Evolutionary conservation across 2,888 invertebrate genomes (phyloP).

Genomic region (Eupithecia subfuscata): DNA sequence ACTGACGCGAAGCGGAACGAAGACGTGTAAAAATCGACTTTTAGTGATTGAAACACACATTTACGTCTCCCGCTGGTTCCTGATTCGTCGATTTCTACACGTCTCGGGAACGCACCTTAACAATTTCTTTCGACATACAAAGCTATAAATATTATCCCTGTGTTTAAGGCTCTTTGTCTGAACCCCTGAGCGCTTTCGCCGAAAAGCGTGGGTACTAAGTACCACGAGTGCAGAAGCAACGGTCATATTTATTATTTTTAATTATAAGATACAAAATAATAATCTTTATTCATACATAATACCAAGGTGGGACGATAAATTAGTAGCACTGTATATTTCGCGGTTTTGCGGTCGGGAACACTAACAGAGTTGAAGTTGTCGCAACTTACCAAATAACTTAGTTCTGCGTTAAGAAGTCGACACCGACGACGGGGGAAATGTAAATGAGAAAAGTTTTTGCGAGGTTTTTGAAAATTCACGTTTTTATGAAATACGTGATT

Average conservation of each 20-base stretch:
- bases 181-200: not conserved
- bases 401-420: slow-evolving; percentile 21
- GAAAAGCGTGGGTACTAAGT: not conserved
- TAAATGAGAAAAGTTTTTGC: slow-evolving; percentile 32
- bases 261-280: too few species aligned
- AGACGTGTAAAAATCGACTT: not conserved
- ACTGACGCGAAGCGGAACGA: not conserved
- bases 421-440: slow-evolving; percentile 13
- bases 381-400: slow-evolving; percentile 17
- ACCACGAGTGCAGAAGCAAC: too few species aligned
- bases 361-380: not conserved
- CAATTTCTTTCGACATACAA: not conserved
- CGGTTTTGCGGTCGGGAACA: slow-evolving; percentile 8
- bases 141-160: not conserved
- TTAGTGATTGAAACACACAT: not conserved
- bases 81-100: not conserved
- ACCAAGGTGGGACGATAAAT: not conserved
- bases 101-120: not conserved
- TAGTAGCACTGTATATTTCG: not conserved
- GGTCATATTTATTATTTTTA: too few species aligned
- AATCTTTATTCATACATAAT: too few species aligned
- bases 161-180: not conserved
- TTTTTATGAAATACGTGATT: slow-evolving; percentile 17
- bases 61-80: not conserved
- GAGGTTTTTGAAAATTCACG: slow-evolving; percentile 7